A percentile compares a stretch with the other conserved stretches of the same genome.
phyloP scores from a whole-genome alignment of 1,140 invertebrate genomes.

The Trinorchestia longiramus region DNA sequence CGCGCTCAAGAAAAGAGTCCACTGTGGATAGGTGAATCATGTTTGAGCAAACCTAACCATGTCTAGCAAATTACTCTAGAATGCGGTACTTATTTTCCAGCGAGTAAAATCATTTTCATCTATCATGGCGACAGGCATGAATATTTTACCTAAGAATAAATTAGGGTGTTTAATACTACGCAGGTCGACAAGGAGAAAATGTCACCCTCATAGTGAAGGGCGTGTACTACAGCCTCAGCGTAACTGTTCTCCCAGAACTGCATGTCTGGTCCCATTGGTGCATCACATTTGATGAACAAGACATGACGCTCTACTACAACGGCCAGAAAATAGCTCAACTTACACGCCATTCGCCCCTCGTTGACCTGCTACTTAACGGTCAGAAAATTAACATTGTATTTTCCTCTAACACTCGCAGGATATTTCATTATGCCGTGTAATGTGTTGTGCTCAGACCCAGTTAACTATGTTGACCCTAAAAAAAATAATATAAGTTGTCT shows the following conservation, averaged over 20 bases:
- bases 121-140: too few species aligned
- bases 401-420: not conserved
- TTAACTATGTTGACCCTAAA: not conserved
- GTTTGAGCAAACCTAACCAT: too few species aligned
- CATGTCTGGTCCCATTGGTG: conserved; percentile 7
- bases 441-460: not conserved
- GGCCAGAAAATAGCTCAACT: not conserved
- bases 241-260: not conserved
- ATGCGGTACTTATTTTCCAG: too few species aligned
- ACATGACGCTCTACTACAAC: not conserved
- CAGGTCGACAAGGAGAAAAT: not conserved
- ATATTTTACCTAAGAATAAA: not conserved
- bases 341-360: not conserved
- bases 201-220: not conserved
- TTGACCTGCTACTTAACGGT: conserved; percentile 16
- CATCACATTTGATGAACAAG: not conserved
- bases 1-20: too few species aligned
- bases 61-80: too few species aligned
- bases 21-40: too few species aligned
- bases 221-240: not conserved
- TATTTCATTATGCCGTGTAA: not conserved
- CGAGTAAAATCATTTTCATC: too few species aligned
- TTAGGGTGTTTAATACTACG: not conserved
- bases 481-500: not conserved
- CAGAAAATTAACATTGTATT: not conserved